Base-by-base conservation (phyloP, 2,113 vertebrate species). In the Gila orcuttii region DNA sequence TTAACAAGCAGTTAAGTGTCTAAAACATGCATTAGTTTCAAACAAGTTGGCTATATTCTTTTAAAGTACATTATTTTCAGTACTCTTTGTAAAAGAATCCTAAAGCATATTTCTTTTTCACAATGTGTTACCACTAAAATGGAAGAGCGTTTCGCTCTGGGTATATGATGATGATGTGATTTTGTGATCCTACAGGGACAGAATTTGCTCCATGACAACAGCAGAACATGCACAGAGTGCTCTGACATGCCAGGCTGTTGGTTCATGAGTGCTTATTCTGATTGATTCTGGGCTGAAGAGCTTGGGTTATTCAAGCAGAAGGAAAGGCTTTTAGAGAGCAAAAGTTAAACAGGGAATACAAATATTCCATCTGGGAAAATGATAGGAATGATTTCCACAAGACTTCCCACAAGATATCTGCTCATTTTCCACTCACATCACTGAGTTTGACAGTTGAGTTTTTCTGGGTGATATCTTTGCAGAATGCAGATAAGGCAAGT, bases 271-370 rank as follows among this genome's bases (percentile, higher is more conserved):
- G 31, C 33, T 17, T 85, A 47, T 13, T 68, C 28, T 85, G 36
- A 76, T 47, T 84, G 36, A 74, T 76, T 55, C 55, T 42, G 71
- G 74, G 59, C 42, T 21, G 39, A 19, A 78, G 3, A 77, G 42
- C 66, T 50, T 66, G 28, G 74, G 23, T 42, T 57, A 64, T 12
- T 57, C 74, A 69, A 84, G 82, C 69, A 84, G 82, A 74, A 74
- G 28, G 42, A 36, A 77, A 36, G 64, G 52, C 64, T 68, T 69
- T 85, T 79, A 39, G 73, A 75, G 73, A 68, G 19, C 33, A 42
- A 42, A 23, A 79, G 28, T 52, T 78, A 85, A 81, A 47, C 69
- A n/a, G 23, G 71, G 59, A 82, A 81, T 64, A n/a, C 31, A 55
- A 82, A 75, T 75, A 52, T 45, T 86, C 52, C n/a, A 52, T 28